Base-by-base conservation (phyloP, 2,888 invertebrate species). In the Ornithoptera priamus region DNA sequence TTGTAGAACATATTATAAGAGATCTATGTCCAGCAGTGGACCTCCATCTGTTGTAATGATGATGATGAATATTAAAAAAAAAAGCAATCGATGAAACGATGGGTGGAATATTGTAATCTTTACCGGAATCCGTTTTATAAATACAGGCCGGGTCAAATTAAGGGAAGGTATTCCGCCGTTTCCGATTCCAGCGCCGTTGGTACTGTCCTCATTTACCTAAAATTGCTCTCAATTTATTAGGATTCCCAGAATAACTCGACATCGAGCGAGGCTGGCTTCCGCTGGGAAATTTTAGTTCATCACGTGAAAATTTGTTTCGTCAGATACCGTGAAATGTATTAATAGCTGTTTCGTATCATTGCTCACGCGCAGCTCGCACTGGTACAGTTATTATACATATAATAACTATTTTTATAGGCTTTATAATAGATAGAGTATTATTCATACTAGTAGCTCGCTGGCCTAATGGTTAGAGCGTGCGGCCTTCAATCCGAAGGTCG, bases 171-270 rank as follows among this genome's bases (percentile, higher is more conserved):
- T 73, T 77, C 75, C 75, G 77, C 80, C 80, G 80, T 82, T 81
- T 67, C 78, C 80, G 79, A 80, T 81, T 81, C 79, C 78, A 74
- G 68, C 74, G 62, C 39, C 72, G 73, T 76, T 73, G 78, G 77
- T 75, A 46, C 78, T 80, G 78, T 82, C 79, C 82, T 85, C 85
- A 84, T 88, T 86, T 86, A 80, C 83, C 84, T 85, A 83, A 86
- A 87, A 87, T 86, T 82, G 81, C 84, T 82, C 74, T 78, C 85
- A 84, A 87, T 87, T 87, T 87, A 84, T 87, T 83, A 83, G 84
- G 84, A 85, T 85, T 85, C 84, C 80, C 80, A 75, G 80, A 83
- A 85, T 86, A 82, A 85, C 83, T 86, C 78, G 77, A 73, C 75
- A 46, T 57, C 72, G 76, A 75, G 72, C 71, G 72, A 73, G 72